These are phyloP conservation scores for Onychomys leucogaster DNA, from an alignment of 2,797 vertebrate genomes.

Conservation along the genomic window DNA sequence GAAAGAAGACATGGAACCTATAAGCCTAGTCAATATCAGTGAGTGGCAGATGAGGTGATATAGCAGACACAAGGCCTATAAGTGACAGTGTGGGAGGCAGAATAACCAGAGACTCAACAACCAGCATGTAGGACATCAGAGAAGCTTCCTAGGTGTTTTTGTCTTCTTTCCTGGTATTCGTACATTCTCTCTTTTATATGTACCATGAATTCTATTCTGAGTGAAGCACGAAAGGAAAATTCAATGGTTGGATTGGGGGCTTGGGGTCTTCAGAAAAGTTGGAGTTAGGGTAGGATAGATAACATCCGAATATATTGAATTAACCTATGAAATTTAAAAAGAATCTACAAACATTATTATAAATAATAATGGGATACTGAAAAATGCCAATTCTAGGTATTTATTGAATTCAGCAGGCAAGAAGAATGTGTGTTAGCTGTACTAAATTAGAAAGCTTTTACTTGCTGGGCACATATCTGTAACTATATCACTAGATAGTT, in stretches of 20 bases:
- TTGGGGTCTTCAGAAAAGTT: background rate
- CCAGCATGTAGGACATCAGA: background rate
- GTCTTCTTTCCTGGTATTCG: too few relatives aligned
- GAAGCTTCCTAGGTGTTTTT: background rate
- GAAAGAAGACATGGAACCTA: background rate
- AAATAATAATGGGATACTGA: too few relatives aligned
- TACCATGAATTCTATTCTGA: background rate
- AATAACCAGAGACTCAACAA: background rate
- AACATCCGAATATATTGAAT: background rate
- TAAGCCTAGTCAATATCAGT: background rate
- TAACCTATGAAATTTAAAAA: background rate
- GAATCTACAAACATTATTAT: too few relatives aligned
- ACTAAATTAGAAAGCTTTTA: background rate
- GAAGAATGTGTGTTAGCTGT: background rate
- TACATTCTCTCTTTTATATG: background rate
- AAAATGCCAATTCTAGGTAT: background rate
- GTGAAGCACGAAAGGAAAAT: background rate
- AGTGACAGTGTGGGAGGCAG: background rate
- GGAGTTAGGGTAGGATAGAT: background rate
- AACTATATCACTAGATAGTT: background rate
- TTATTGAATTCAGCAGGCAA: background rate
- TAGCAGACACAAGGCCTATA: fast-evolving
- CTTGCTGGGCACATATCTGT: background rate
- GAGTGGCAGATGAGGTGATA: background rate
- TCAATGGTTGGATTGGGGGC: background rate